These are phyloP conservation scores for Teinopalpus imperialis DNA, from an alignment of 2,888 invertebrate species.

Conservation along the genomic window DNA sequence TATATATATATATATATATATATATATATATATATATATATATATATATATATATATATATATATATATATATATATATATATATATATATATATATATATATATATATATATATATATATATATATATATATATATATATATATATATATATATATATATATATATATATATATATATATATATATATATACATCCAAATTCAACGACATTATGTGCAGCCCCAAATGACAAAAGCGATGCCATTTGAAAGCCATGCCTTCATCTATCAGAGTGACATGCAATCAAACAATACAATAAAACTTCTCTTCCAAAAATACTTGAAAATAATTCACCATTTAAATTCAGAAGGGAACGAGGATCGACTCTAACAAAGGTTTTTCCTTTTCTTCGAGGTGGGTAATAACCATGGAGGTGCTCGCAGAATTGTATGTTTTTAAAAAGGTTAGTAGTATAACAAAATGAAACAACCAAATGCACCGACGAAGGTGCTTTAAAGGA, in stretches of 20 bases:
- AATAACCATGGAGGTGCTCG: conserved; percentile 64
- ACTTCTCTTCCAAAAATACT: conserved; percentile 79
- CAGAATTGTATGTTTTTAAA: conserved; percentile 57
- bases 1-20: too few species aligned
- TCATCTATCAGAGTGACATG: conserved; percentile 79
- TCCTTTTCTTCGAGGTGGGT: conserved; percentile 43
- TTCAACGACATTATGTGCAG: conserved; percentile 62
- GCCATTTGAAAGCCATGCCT: conserved; percentile 70
- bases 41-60: too few species aligned
- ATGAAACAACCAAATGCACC: conserved; percentile 48
- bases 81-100: too few species aligned
- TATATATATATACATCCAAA: conserved; percentile 70
- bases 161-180: too few species aligned
- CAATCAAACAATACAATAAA: conserved; percentile 82
- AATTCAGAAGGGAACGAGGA: conserved; percentile 70
- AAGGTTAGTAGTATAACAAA: conserved; percentile 57
- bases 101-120: too few species aligned
- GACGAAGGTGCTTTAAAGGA: conserved; percentile 48
- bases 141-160: too few species aligned
- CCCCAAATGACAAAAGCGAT: conserved; percentile 58
- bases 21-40: too few species aligned
- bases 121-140: too few species aligned
- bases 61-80: too few species aligned
- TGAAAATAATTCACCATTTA: conserved; percentile 81
- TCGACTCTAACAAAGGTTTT: conserved; percentile 68